Evolutionary conservation across 1,140 invertebrate species (phyloP), one percentile per base, ranked within the genome.

Genomic region (Penaeus indicus): DNA sequence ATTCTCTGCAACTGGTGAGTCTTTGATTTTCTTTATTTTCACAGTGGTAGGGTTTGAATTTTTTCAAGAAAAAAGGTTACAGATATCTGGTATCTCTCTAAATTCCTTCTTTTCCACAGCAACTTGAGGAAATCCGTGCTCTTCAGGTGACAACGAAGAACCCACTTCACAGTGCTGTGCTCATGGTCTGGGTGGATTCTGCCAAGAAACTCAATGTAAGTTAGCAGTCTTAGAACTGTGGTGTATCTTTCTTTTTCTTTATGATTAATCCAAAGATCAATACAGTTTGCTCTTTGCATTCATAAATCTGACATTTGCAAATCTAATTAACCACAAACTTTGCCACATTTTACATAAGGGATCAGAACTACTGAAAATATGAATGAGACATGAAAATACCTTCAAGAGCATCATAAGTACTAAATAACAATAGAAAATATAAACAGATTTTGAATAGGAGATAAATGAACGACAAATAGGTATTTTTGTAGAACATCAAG

Each of bases 181-280:
- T 99, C 0, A 95, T 96, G 64, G 95, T 98, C 0, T 98, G 96
- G 92, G 93, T 99, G 25, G 98, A 99, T 93, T 98, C 97, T 10
- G 97, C 96, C 21, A 96, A 96, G 92, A 96, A 97, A 93, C 93
- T 99, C 61, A 97, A 97, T 42, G 97, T 98, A 94, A 95, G 95
- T 93, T 90, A 64, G 60, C 13, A 84, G 0, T 19, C 13, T 61
- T 54, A 13, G 54, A 54, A 32, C 72, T 42, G 78, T n/a, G 13
- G n/a, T 80, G n/a, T 13, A 25, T 54, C 54, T 54, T 54, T 54
- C 16, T 54, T 8, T 54, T 13, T 13, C 11, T 54, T 54, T 54
- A 54, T 54, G 16, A 54, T 42, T 42, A 8, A 16, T 16, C 54
- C 54, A 54, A 11, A 54, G 8, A 11, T 13, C 16, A 16, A 54